phyloP scores from a whole-genome alignment of 30 jellyfish, hydroid and myxozoan species.

The Pseudorhiza aurosa region DNA sequence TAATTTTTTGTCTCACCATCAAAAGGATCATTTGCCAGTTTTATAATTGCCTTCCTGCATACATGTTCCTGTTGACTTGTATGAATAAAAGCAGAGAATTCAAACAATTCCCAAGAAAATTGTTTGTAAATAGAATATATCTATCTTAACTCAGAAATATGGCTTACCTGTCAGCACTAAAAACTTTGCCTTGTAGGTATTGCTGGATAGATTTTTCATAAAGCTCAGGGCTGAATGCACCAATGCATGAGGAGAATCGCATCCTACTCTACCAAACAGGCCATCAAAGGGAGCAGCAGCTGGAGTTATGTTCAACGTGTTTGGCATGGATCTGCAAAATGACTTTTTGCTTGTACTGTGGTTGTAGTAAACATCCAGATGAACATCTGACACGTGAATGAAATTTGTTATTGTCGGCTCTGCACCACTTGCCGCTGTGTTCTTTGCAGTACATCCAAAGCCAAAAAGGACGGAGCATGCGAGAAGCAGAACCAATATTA shows the following conservation, averaged over 20 bases:
- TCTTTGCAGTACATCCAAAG: conserved; percentile 10
- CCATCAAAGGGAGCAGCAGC: conserved; percentile 51
- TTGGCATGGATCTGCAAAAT: conserved; percentile 54
- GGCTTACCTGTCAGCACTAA: conserved; percentile 51
- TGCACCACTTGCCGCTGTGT: background rate
- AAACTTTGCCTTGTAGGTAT: conserved; percentile 4
- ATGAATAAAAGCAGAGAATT: too few relatives aligned
- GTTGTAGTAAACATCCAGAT: conserved; percentile 55
- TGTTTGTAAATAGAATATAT: too few relatives aligned
- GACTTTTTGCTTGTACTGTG: conserved; percentile 11
- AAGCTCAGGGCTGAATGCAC: conserved; percentile 27
- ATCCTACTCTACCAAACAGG: conserved; percentile 64
- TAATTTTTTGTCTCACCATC: too few relatives aligned
- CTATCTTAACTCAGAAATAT: too few relatives aligned
- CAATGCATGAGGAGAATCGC: conserved; percentile 66
- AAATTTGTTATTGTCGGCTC: background rate
- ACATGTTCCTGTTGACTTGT: too few relatives aligned
- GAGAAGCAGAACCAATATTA: conserved; percentile 5
- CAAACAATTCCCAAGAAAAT: too few relatives aligned
- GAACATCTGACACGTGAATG: conserved; percentile 67
- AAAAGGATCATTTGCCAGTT: too few relatives aligned
- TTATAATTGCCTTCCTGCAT: too few relatives aligned
- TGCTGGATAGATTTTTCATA: conserved; percentile 10
- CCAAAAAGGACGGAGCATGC: conserved; percentile 16
- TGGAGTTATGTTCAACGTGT: conserved; percentile 42